A percentile compares a stretch with the other conserved stretches of the same genome.
phyloP scores from a whole-genome alignment of 2,888 invertebrate species.

The Hoplodrina ambigua region DNA sequence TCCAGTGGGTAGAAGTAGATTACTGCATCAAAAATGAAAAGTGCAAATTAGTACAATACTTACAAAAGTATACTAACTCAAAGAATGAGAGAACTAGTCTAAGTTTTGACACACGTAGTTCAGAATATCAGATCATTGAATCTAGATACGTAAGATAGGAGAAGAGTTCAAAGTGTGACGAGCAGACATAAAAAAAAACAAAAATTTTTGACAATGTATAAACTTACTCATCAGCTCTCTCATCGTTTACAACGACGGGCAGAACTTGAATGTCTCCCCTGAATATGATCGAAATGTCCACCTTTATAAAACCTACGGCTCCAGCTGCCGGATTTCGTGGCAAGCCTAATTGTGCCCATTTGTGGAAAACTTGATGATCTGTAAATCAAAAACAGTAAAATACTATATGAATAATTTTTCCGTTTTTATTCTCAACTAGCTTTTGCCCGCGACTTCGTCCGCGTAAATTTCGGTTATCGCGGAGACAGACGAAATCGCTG shows the following conservation, averaged over 20 bases:
- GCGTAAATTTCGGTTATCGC: no score
- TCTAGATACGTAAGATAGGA: no score
- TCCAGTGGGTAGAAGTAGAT: slow-evolving; percentile 92
- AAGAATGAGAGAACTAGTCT: no score
- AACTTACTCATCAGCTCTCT: slow-evolving; percentile 74
- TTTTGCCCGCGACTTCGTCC: no score
- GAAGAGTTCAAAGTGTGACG: no score
- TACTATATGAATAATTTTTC: no score
- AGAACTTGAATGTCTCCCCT: slow-evolving; percentile 92
- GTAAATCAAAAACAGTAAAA: slow-evolving; percentile 44
- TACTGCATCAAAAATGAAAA: slow-evolving; percentile 83
- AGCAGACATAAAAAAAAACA: neutral
- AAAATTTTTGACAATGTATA: neutral
- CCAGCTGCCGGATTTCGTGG: slow-evolving; percentile 91
- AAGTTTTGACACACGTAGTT: no score
- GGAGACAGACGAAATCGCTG: no score
- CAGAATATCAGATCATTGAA: no score
- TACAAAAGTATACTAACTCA: no score
- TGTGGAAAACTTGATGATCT: slow-evolving; percentile 96
- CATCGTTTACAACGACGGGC: slow-evolving; percentile 75
- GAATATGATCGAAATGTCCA: slow-evolving; percentile 94
- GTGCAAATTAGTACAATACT: no score
- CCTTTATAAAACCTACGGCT: slow-evolving; percentile 94
- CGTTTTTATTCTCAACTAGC: no score
- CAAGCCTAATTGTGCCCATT: slow-evolving; percentile 95